These are phyloP conservation scores for Menidia beryllina DNA, from an alignment of 2,113 vertebrate genomes.

Conservation along the genomic window DNA sequence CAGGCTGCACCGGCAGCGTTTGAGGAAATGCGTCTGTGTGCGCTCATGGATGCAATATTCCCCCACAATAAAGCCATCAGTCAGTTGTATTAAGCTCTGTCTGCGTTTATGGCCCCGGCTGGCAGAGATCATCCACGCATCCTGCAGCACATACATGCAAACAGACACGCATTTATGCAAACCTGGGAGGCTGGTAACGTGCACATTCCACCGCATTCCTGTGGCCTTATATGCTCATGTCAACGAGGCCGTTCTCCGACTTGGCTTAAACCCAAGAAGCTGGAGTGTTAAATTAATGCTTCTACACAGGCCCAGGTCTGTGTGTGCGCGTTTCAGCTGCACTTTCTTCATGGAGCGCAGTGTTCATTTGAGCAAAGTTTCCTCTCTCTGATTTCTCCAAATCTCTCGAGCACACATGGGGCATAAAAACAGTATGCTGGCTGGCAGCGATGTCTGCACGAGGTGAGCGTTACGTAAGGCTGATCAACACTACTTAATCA, in stretches of 20 bases:
- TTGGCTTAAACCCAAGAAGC: slow-evolving; percentile 39
- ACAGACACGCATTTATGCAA: slow-evolving; percentile 17
- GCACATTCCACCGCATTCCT: slow-evolving; percentile 25
- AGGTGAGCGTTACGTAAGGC: slow-evolving; percentile 76
- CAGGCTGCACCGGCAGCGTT: slow-evolving; percentile 21
- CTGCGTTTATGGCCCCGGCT: slow-evolving; percentile 26
- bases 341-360: slow-evolving; percentile 21
- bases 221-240: slow-evolving; percentile 28
- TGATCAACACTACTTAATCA: slow-evolving; percentile 79
- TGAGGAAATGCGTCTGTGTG: background rate
- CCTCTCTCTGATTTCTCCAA: slow-evolving; percentile 41
- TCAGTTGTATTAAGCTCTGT: slow-evolving; percentile 30
- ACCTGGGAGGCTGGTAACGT: slow-evolving; percentile 26
- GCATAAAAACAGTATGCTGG: slow-evolving; percentile 37
- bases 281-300: slow-evolving; percentile 18
- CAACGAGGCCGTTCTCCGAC: slow-evolving; percentile 17
- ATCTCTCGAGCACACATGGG: slow-evolving; percentile 26
- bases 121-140: slow-evolving; percentile 57
- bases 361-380: slow-evolving; percentile 52
- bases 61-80: slow-evolving; percentile 22
- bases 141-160: slow-evolving; percentile 11
- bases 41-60: slow-evolving; percentile 10
- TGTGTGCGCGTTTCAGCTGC: slow-evolving; percentile 19
- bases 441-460: slow-evolving; percentile 55
- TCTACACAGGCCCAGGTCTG: background rate